phyloP scores from a whole-genome alignment of 2,888 invertebrate species.

The Leptinotarsa rubiginosa region DNA sequence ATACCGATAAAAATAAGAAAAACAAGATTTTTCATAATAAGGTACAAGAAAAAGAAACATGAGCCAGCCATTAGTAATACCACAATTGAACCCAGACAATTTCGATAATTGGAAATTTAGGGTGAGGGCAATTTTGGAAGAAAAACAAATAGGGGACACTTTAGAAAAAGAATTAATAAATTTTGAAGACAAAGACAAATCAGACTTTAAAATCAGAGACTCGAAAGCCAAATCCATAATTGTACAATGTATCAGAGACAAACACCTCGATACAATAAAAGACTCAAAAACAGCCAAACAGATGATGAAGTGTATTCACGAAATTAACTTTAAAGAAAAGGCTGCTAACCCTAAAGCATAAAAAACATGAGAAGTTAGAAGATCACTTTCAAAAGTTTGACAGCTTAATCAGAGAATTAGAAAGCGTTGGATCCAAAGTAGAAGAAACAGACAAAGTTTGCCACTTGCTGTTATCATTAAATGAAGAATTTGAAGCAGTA shows the following conservation, averaged over 20 bases:
- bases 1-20: too few relatives aligned
- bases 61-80: too few relatives aligned
- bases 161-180: slow-evolving; percentile 31
- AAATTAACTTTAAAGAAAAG: slow-evolving; percentile 46
- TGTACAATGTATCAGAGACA: slow-evolving; percentile 48
- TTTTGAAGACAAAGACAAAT: slow-evolving; percentile 30
- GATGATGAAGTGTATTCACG: slow-evolving; percentile 47
- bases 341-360: slow-evolving; percentile 46
- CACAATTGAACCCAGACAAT: too few relatives aligned
- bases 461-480: slow-evolving; percentile 47
- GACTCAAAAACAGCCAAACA: slow-evolving; percentile 44
- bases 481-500: slow-evolving; percentile 45
- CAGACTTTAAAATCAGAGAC: slow-evolving; percentile 37
- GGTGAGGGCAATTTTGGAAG: slow-evolving; percentile 32
- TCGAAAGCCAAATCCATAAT: slow-evolving; percentile 45
- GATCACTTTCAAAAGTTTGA: slow-evolving; percentile 52
- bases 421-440: slow-evolving; percentile 44
- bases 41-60: too few relatives aligned
- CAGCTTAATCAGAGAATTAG: slow-evolving; percentile 47
- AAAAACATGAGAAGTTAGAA: slow-evolving; percentile 43
- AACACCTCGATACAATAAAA: slow-evolving; percentile 45
- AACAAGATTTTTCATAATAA: too few relatives aligned
- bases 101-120: slow-evolving; percentile 34
- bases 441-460: slow-evolving; percentile 51
- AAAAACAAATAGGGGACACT: slow-evolving; percentile 26